Percentiles rank a stretch among this genome's conserved stretches.
Evolutionary conservation across 2,797 vertebrate species (phyloP).

Genomic region (Steatocranus sp.): DNA sequence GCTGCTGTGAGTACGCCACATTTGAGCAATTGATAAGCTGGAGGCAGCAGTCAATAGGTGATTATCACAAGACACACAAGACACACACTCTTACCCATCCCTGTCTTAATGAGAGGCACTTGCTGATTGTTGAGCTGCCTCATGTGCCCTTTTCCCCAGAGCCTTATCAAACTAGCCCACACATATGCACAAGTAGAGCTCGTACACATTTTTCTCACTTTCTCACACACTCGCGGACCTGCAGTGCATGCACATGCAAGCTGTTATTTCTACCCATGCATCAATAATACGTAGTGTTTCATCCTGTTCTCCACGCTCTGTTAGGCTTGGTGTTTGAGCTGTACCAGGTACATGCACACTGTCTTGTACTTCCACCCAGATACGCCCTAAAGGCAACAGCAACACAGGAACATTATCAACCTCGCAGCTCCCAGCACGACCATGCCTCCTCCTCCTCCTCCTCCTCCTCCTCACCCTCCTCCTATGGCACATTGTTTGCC

Average conservation of each 20-base stretch:
- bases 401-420: conserved; percentile 6
- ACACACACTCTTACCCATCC: background rate
- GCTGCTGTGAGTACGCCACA: background rate
- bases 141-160: conserved; percentile 9
- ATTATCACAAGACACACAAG: conserved; percentile 8
- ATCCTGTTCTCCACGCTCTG: background rate
- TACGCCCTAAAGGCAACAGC: conserved; percentile 16
- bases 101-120: background rate
- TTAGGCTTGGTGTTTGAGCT: background rate
- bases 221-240: background rate
- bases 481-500: conserved; percentile 11
- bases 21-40: background rate
- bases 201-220: background rate
- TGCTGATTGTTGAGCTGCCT: background rate
- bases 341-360: background rate
- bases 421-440: background rate
- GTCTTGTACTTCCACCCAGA: background rate
- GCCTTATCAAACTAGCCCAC: background rate
- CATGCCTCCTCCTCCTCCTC: background rate
- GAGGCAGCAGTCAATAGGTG: conserved; percentile 1
- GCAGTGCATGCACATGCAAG: background rate
- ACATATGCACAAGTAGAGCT: background rate
- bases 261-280: background rate
- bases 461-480: background rate
- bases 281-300: background rate